Percentiles rank a stretch among this genome's conserved stretches.
Conservation (phyloP, 2,888 invertebrate species). For the Drosophila neotestacea region DNA sequence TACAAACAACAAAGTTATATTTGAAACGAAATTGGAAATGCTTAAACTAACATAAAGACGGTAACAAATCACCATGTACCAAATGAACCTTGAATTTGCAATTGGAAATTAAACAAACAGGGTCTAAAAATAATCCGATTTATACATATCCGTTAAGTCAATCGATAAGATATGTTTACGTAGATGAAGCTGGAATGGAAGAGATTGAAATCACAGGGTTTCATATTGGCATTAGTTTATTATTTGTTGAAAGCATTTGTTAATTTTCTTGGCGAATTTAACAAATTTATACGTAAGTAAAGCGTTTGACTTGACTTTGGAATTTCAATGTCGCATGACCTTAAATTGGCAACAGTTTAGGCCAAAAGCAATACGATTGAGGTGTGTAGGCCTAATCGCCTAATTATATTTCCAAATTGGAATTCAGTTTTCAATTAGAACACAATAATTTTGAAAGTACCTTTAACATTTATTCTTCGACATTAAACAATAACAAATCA, state of each 20-base stretch:
- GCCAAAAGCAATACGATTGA: constrained; percentile 23
- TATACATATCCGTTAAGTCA: not conserved
- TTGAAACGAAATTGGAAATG: constrained; percentile 45
- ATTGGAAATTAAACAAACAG: not conserved
- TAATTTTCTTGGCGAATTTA: constrained; percentile 25
- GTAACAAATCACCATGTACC: constrained; percentile 32
- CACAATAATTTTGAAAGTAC: constrained; percentile 10
- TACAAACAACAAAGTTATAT: constrained; percentile 41
- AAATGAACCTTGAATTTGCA: not conserved
- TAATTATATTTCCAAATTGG: constrained; percentile 20
- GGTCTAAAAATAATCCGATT: not conserved
- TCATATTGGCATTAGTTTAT: constrained; percentile 1
- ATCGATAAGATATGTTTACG: constrained; percentile 1
- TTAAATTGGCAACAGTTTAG: constrained; percentile 4
- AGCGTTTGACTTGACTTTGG: not conserved
- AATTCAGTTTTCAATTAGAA: constrained; percentile 20
- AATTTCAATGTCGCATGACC: constrained; percentile 13
- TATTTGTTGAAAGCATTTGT: constrained; percentile 45
- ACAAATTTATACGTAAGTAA: constrained; percentile 43
- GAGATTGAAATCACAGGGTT: constrained; percentile 18
- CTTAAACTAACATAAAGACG: constrained; percentile 40
- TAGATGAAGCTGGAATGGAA: not conserved
- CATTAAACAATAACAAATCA: constrained; percentile 44
- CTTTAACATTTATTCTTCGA: constrained; percentile 41
- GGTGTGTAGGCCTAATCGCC: constrained; percentile 41